phyloP scores from a whole-genome alignment of 2,797 vertebrate species.

The Microhierax caerulescens region DNA sequence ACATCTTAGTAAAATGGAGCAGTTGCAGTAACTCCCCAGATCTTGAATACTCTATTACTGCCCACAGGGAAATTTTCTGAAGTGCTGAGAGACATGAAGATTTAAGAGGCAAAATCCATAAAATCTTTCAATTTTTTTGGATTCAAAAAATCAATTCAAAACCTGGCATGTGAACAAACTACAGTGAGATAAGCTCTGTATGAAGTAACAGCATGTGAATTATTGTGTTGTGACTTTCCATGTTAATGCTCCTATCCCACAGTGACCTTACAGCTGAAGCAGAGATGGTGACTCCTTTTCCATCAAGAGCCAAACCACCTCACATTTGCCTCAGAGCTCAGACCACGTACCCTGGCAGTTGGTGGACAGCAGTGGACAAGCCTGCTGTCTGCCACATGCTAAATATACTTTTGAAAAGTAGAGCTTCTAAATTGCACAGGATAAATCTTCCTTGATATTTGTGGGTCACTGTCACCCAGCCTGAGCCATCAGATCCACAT shows the following conservation, averaged over 20 bases:
- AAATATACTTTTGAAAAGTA: not conserved
- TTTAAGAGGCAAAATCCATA: not conserved
- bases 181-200: not conserved
- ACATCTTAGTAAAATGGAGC: constrained; percentile 3
- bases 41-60: not conserved
- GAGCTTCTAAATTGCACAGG: not conserved
- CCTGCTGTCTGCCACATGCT: not conserved
- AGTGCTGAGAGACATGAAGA: not conserved
- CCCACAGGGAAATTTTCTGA: not conserved
- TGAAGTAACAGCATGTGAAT: not conserved
- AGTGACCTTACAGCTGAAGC: not conserved
- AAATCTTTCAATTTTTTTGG: too few species aligned
- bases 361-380: not conserved
- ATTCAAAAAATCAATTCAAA: too few species aligned
- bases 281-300: not conserved
- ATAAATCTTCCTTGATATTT: not conserved
- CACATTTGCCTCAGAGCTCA: not conserved
- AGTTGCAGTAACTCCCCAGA: not conserved
- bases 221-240: not conserved
- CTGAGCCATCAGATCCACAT: not conserved
- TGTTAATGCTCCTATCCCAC: not conserved
- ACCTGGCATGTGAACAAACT: not conserved
- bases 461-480: not conserved
- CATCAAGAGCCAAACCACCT: not conserved
- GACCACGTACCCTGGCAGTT: not conserved